Conservation (phyloP, 2,797 vertebrate genomes). For the Takifugu ocellatus region DNA sequence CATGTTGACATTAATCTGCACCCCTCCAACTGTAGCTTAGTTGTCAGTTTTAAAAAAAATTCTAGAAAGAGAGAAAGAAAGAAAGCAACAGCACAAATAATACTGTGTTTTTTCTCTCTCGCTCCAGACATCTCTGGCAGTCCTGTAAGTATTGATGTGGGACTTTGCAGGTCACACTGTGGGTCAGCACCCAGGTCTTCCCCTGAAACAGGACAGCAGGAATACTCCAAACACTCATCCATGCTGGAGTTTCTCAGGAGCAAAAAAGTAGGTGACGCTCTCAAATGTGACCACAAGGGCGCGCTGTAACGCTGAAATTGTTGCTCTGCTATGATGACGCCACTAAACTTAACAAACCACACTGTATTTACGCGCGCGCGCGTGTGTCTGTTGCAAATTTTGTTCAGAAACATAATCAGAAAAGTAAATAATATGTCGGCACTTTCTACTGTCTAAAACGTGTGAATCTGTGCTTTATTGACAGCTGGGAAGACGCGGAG, state of each 20-base stretch:
- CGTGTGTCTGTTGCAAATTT: background rate
- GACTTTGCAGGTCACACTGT: conserved; percentile 75
- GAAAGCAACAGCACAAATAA: background rate
- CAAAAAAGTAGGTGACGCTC: conserved; percentile 71
- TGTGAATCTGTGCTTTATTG: background rate
- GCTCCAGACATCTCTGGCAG: conserved; percentile 76
- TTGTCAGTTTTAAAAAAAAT: background rate
- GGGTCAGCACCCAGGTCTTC: conserved; percentile 32
- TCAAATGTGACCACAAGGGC: conserved; percentile 25
- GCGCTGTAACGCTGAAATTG: conserved; percentile 18
- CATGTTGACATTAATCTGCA: background rate
- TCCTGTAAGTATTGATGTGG: conserved; percentile 76
- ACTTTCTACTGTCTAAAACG: too few relatives aligned
- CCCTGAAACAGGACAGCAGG: conserved; percentile 48
- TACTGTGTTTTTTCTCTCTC: background rate
- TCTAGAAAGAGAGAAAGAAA: background rate
- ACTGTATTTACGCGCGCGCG: too few relatives aligned
- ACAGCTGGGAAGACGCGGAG: conserved; percentile 37
- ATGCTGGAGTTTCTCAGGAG: conserved; percentile 78
- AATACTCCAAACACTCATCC: conserved; percentile 70
- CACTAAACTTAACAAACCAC: background rate
- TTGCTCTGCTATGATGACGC: background rate
- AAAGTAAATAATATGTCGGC: background rate
- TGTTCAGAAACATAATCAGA: background rate
- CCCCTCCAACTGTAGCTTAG: background rate